Evolutionary conservation across 2,888 invertebrate genomes (phyloP), one percentile per base, ranked within the genome.

Genomic region (Oxyscelio sp.): DNA sequence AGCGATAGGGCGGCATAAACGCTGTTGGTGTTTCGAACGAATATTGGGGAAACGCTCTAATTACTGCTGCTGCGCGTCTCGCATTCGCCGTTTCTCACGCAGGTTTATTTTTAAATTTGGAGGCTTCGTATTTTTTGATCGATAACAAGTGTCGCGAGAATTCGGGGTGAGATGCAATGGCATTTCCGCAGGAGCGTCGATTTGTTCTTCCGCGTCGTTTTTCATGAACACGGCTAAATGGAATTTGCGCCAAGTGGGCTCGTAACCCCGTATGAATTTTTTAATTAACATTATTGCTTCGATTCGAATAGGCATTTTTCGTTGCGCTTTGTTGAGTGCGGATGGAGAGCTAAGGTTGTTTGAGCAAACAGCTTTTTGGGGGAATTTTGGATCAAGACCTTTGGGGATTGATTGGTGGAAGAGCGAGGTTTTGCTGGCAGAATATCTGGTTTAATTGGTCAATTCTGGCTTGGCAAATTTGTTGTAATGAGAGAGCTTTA

Each of bases 21-120:
- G 85, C 80, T 84, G 86, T 85, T 86, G 91, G 90, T 83, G 73
- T 78, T 78, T 83, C 73, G 85, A 79, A 82, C 78, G 82, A 81
- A 85, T 71, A 71, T 78, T 74, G 83, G 83, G 85, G 78, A 81
- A 79, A 81, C 75, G 75, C 83, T 86, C 78, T 75, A 83, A 85
- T 83, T 86, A 83, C 80, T 86, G 79, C 50, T 66, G 66, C 86
- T 79, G 77, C 85, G 81, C 85, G 83, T 86, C 85, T 85, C 86
- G 84, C 85, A 83, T 85, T 83, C 83, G 83, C 73, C 61, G 75
- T 79, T 84, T 86, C 82, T 82, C 80, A 79, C 83, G 84, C 84
- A 81, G 85, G 86, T 85, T 86, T 85, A 85, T 85, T 85, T 85
- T 85, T 85, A 74, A 78, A 85, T 85, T 85, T 85, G 54, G 78